These are phyloP conservation scores for Hypothenemus hampei DNA, from an alignment of 1,140 invertebrate genomes.

Conservation along the genomic window DNA sequence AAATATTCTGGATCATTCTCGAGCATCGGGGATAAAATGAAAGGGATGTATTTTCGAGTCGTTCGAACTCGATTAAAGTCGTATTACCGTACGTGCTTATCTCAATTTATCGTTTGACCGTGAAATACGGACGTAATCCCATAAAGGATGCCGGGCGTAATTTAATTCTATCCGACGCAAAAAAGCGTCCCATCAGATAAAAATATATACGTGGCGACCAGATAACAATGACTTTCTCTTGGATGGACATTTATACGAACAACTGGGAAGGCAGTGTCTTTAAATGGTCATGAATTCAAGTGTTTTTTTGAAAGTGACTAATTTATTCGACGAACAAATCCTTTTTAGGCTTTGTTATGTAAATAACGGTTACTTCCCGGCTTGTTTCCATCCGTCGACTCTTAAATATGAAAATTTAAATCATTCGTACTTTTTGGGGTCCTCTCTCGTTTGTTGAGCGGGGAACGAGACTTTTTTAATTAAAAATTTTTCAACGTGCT, in stretches of 20 bases:
- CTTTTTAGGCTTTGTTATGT: background rate
- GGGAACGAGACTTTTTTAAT: no score
- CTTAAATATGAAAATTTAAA: no score
- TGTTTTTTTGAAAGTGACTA: background rate
- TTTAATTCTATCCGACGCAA: slow-evolving; percentile 6
- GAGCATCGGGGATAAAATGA: background rate
- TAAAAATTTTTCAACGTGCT: no score
- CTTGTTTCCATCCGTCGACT: no score
- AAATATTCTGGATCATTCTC: no score
- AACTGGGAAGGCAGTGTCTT: background rate
- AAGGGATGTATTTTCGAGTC: background rate
- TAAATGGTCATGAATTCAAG: background rate
- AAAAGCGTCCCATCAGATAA: slow-evolving; percentile 3
- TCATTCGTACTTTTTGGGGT: no score
- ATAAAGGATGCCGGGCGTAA: slow-evolving; percentile 6
- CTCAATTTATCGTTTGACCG: slow-evolving; percentile 6
- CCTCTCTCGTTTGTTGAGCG: no score
- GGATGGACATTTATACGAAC: background rate
- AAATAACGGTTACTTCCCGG: background rate
- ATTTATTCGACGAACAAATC: background rate
- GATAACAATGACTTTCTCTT: background rate
- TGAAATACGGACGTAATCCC: slow-evolving; percentile 3
- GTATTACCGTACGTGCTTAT: slow-evolving; percentile 2
- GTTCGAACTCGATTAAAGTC: slow-evolving; percentile 2
- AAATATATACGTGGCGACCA: background rate